These are phyloP conservation scores for Malacoraja senta DNA, from an alignment of 2,797 vertebrate genomes.

Conservation along the genomic window DNA sequence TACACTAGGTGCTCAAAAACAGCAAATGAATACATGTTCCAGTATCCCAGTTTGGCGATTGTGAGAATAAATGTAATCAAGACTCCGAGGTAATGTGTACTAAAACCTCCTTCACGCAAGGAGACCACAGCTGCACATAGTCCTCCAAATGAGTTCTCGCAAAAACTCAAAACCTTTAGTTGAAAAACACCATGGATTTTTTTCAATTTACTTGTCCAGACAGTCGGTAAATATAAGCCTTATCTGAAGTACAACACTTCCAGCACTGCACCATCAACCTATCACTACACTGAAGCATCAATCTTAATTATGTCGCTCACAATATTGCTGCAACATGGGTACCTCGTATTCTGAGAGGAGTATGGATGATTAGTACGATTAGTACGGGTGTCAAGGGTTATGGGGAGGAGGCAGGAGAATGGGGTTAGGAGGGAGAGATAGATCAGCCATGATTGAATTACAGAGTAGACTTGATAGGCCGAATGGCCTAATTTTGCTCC, in stretches of 20 bases:
- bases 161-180: not conserved
- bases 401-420: too few relatives aligned
- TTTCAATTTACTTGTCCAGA: not conserved
- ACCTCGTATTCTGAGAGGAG: not conserved
- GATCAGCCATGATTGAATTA: too few relatives aligned
- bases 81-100: too few relatives aligned
- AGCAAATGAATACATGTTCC: not conserved
- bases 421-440: too few relatives aligned
- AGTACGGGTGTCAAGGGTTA: too few relatives aligned
- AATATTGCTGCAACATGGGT: not conserved
- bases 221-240: not conserved
- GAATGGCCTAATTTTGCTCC: too few relatives aligned
- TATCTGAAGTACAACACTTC: not conserved
- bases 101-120: too few relatives aligned
- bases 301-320: not conserved
- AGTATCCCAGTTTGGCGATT: not conserved
- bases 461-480: too few relatives aligned
- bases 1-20: not conserved
- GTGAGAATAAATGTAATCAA: not conserved
- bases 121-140: too few relatives aligned
- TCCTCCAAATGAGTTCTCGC: too few relatives aligned
- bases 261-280: not conserved
- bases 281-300: not conserved
- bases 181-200: not conserved
- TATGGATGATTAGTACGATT: too few relatives aligned